phyloP scores from a whole-genome alignment of 2,797 vertebrate genomes.

The Phataginus tetradactyla region DNA sequence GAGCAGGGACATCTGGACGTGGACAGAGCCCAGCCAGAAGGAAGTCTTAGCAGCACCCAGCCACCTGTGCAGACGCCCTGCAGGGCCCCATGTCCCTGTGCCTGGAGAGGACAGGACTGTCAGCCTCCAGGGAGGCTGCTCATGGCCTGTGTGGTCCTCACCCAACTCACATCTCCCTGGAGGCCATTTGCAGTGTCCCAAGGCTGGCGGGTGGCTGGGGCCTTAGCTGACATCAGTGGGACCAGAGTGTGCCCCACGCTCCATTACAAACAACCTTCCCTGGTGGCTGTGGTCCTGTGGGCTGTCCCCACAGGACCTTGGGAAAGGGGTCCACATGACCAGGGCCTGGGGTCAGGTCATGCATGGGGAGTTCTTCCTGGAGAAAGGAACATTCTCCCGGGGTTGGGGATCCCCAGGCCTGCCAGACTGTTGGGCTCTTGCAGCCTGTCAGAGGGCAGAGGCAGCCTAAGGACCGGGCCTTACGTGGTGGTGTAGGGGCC shows the following conservation, averaged over 20 bases:
- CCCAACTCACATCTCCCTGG: neutral
- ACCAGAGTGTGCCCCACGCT: neutral
- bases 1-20: neutral
- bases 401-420: neutral
- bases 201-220: neutral
- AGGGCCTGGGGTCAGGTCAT: too few relatives aligned
- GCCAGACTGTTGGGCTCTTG: too few relatives aligned
- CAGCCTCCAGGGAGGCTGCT: too few relatives aligned
- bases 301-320: neutral
- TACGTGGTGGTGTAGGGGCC: neutral
- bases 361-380: neutral
- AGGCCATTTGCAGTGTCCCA: neutral
- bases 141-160: too few relatives aligned
- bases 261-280: neutral
- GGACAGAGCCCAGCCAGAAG: neutral
- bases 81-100: neutral
- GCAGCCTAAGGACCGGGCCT: neutral
- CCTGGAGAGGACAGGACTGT: neutral
- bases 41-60: neutral
- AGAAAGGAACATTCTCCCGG: neutral
- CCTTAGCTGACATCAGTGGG: neutral
- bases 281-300: neutral
- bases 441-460: neutral
- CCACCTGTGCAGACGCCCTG: neutral
- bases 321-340: neutral